These are phyloP conservation scores for Esox lucius DNA, from an alignment of 2,797 vertebrate species.

Conservation along the genomic window DNA sequence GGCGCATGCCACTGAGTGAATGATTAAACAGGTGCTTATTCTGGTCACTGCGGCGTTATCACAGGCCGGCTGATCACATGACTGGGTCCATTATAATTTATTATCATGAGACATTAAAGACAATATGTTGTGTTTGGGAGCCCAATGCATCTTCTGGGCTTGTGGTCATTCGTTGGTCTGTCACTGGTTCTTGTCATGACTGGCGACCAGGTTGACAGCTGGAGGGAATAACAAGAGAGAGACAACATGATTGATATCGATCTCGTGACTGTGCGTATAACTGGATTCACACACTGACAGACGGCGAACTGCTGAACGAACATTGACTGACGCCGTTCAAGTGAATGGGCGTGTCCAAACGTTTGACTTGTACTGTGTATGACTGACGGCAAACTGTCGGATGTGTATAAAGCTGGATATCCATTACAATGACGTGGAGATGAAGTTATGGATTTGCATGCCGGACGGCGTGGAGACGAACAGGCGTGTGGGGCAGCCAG, in stretches of 20 bases:
- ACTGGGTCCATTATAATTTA: slow-evolving; percentile 11
- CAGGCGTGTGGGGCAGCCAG: slow-evolving; percentile 47
- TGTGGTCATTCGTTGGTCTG: slow-evolving; percentile 13
- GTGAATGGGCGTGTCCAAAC: no score
- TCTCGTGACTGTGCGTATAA: neutral
- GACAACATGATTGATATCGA: neutral
- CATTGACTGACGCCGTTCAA: no score
- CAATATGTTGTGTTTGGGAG: slow-evolving; percentile 5
- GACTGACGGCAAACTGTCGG: no score
- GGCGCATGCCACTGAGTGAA: neutral
- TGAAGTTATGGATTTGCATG: neutral
- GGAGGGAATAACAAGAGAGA: slow-evolving; percentile 32
- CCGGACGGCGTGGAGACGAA: slow-evolving; percentile 10
- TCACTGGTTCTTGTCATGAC: slow-evolving; percentile 70
- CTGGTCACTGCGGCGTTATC: slow-evolving; percentile 5
- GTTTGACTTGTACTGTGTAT: no score
- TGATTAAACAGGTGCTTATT: slow-evolving; percentile 20
- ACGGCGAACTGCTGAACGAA: no score
- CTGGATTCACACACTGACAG: no score
- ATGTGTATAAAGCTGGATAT: neutral
- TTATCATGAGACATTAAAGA: slow-evolving; percentile 13
- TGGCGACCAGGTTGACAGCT: slow-evolving; percentile 67
- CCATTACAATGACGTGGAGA: neutral
- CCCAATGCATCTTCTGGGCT: slow-evolving; percentile 1
- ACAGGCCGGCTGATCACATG: slow-evolving; percentile 29